Conservation (phyloP, 2,797 vertebrate genomes). For the Pseudomugil tenellus region DNA sequence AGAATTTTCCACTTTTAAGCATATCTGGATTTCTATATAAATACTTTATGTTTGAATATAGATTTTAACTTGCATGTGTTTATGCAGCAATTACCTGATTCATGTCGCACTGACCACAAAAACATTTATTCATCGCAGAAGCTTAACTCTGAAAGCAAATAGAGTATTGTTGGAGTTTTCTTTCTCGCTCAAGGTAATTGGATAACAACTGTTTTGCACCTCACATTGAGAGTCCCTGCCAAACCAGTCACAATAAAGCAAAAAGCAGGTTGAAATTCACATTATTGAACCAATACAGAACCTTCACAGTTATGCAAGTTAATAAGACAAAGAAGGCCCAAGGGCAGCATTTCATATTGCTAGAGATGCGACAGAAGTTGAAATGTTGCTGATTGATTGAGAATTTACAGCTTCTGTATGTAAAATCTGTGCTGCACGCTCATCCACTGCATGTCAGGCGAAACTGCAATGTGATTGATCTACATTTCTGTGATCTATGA, state of each 20-base stretch:
- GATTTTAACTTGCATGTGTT: constrained; percentile 9
- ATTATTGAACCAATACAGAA: neutral
- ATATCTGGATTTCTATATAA: neutral
- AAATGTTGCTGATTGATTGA: neutral
- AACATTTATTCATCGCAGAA: neutral
- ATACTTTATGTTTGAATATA: neutral
- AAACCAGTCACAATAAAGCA: neutral
- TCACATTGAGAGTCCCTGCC: neutral
- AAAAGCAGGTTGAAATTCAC: neutral
- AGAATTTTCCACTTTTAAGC: neutral
- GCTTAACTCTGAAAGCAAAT: neutral
- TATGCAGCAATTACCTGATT: neutral
- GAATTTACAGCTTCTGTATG: neutral
- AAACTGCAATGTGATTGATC: constrained; percentile 42
- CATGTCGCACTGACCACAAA: no score
- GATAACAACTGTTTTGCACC: constrained; percentile 1
- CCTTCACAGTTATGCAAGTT: neutral
- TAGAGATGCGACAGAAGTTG: neutral
- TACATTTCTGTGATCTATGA: constrained; percentile 39
- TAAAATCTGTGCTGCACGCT: no score
- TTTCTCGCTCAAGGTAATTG: neutral
- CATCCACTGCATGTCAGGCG: neutral
- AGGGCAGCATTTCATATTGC: neutral
- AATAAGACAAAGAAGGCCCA: neutral
- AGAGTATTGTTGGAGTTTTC: no score